Evolutionary conservation across 1,140 invertebrate genomes (phyloP), one percentile per base, ranked within the genome.

Genomic region (Acromyrmex heyeri): DNA sequence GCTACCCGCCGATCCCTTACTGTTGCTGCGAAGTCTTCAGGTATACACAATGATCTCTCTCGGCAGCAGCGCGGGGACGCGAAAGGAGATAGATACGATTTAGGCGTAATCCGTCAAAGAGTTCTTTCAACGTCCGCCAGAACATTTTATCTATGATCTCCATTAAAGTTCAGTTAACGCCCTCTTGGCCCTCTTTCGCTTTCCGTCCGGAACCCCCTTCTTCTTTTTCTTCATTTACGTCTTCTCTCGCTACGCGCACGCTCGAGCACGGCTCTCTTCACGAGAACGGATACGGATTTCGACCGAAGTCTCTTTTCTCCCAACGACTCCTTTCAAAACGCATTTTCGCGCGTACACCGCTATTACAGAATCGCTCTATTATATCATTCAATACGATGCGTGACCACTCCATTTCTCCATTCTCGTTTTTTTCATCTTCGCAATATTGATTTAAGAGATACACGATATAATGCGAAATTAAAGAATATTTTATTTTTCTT

Each of bases 151-250:
- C 95, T 94, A 88, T 90, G 91, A 95, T 95, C 94, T 95, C 94
- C 95, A 95, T 95, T 95, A 95, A 95, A 94, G 91, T 95, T 94
- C 88, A 93, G 94, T 95, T 95, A 95, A 95, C 94, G 95, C 95
- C 94, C 93, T 94, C 93, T 92, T 94, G 91, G 90, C 87, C 93
- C 75, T 67, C 85, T 86, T 88, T 86, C 88, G 70, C n/a, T 30
- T 73, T 72, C 30, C 78, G 21, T 53, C 16, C 34, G 50, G 73
- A 59, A 69, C 73, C 70, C 65, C 62, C 70, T 85, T 85, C 75
- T 81, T 73, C 21, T 67, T 70, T 30, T 67, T 57, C 55, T 59
- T 59, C 75, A 55, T 79, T 81, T 67, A 53, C 27, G 61, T 86
- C 14, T 83, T 64, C 82, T 53, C 48, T 73, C 55, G 59, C 72